Base-by-base conservation (phyloP, 2,797 vertebrate genomes). In the Tolypeutes matacus region DNA sequence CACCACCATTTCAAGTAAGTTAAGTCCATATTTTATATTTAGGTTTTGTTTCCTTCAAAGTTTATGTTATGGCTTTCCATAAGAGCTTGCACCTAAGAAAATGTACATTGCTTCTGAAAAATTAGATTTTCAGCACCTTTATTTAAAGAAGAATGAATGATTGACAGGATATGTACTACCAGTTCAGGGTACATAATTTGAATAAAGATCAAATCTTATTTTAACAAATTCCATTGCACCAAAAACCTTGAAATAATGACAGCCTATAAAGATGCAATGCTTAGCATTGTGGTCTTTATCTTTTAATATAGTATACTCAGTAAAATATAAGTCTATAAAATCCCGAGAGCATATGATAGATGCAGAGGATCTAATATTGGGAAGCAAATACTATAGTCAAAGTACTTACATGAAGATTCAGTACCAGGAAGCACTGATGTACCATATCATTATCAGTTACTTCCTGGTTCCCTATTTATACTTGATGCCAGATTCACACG, bases 241-340 rank as follows among this genome's bases (percentile, higher is more conserved):
- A 34, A 86, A 97, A 95, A 77, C 31, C 15, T 23, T 83, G 84
- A 70, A 93, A 95, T 89, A 86, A 86, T 60, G 15, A 88, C 31
- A 23, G n/a, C 12, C 3, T 4, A n/a, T 67, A 65, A 96, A 91
- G 85, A 7, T 92, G 34, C 36, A 90, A 58, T 85, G 62, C 42
- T 93, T 93, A 94, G 76, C 23, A 93, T 60, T 89, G 95, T 23
- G 36, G 67, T 25, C 51, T 49, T 51, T 72, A 84, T 1, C 31
- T 34, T 91, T 93, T 36, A 86, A 3, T 46, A 12, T 53, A 83
- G 31, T 17, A 6, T 39, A 93, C n/a, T 86, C 72, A 91, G 64
- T 93, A 91, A 86, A 70, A 91, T 27, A 70, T 9, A 93, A 21
- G 12, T 95, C 75, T 93, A 39, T 3, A 75, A 14, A 87, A 5